Evolutionary conservation across 2,113 vertebrate genomes (phyloP), one percentile per base, ranked within the genome.

Genomic region (Epinephelus lanceolatus): DNA sequence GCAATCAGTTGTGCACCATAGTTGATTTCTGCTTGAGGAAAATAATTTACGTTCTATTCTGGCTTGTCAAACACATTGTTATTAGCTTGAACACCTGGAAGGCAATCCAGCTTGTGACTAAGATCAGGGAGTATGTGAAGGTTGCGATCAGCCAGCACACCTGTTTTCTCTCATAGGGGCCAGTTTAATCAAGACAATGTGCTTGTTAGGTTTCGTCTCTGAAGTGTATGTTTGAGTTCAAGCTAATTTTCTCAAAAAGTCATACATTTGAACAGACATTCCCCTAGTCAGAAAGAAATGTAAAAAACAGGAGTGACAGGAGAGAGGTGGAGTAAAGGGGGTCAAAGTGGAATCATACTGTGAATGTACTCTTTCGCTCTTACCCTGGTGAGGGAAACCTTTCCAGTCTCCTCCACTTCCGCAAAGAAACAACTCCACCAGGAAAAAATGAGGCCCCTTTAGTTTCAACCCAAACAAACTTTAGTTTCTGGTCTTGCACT

Each of bases 341-440:
- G 66, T 78, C 27, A 68, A 85, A 80, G 71, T 37, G 71, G 51
- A 81, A 80, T 56, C 47, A 55, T 21, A 67, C 51, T 80, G 14
- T 61, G 27, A 78, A 65, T 83, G 80, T 87, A 83, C 85, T 86
- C 76, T 76, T 81, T 42, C 15, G 17, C 42, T 45, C 33, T 66
- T 53, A 30, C 59, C 71, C 47, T 21, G 21, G 42, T 83, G 59
- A 76, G 63, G 66, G 69, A 85, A 90, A 89, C 17, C 59, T 90
- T 88, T 89, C 80, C 80, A 81, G 68, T 73, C 78, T 67, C 55
- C 57, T 87, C 67, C 47, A 90, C 76, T 87, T 89, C 76, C n/a
- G 6, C 83, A 88, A 75, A 80, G 14, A 85, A 91, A 85, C 78
- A 66, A 71, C 60, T 53, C 40, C 30, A 57, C 27, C 6, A 56